These are phyloP conservation scores for Heliconius hermathena DNA, from an alignment of 1,140 invertebrate species.

Conservation along the genomic window DNA sequence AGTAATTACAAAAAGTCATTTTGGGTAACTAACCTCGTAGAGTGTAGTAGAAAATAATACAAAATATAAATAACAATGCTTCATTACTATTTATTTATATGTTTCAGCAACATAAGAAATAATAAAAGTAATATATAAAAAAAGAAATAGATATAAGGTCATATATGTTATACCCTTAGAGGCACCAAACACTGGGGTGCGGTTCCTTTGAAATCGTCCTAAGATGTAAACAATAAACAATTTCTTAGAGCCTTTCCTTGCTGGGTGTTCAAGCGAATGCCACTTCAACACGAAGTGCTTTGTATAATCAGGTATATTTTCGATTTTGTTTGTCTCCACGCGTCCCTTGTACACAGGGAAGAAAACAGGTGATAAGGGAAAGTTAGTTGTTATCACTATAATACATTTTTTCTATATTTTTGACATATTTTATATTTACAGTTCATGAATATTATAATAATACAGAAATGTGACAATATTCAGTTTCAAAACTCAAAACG, in stretches of 20 bases:
- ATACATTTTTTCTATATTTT: background rate
- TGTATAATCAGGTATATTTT: background rate
- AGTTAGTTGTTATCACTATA: background rate
- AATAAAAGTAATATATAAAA: background rate
- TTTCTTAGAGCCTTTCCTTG: background rate
- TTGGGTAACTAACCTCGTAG: too few species aligned
- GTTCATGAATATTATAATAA: too few species aligned
- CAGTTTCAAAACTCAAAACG: too few species aligned
- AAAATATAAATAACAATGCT: too few species aligned
- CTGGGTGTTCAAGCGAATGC: background rate
- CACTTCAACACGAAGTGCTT: background rate
- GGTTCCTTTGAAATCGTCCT: constrained; percentile 6
- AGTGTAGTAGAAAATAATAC: too few species aligned
- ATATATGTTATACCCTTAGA: background rate
- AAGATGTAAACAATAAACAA: background rate
- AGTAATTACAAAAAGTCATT: too few species aligned
- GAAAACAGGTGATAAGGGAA: background rate
- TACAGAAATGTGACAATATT: too few species aligned
- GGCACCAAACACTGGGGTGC: background rate
- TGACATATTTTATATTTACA: background rate
- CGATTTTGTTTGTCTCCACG: background rate
- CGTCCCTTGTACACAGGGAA: background rate
- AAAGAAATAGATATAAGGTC: background rate
- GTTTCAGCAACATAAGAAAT: too few species aligned
- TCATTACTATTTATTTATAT: too few species aligned